phyloP scores from a whole-genome alignment of 2,888 invertebrate genomes.

The Asteroscopus sphinx region DNA sequence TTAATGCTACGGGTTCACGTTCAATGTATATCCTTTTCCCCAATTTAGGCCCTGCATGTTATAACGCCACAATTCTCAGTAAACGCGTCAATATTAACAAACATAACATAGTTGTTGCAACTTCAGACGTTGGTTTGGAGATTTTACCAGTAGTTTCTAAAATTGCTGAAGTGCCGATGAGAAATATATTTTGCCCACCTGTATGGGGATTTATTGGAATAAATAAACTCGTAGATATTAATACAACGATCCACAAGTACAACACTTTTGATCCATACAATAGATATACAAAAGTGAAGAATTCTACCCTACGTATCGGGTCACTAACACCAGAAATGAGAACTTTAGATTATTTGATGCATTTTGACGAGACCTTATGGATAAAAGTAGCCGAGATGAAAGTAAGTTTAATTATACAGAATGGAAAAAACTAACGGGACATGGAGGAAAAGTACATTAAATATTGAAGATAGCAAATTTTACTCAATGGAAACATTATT shows the following conservation, averaged over 20 bases:
- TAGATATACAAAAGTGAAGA: slow-evolving; percentile 83
- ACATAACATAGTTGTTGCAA: slow-evolving; percentile 89
- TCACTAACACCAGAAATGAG: slow-evolving; percentile 86
- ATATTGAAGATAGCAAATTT: too few relatives aligned
- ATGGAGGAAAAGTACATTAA: too few relatives aligned
- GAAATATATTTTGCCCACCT: slow-evolving; percentile 89
- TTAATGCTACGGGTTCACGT: slow-evolving; percentile 85
- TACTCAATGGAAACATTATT: too few relatives aligned
- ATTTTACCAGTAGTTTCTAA: slow-evolving; percentile 78
- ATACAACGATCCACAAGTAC: slow-evolving; percentile 87
- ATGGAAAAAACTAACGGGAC: too few relatives aligned
- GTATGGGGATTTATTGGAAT: slow-evolving; percentile 91
- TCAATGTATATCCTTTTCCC: slow-evolving; percentile 87
- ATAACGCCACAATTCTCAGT: slow-evolving; percentile 87
- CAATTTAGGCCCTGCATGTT: slow-evolving; percentile 89
- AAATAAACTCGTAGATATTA: slow-evolving; percentile 88
- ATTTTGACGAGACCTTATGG: slow-evolving; percentile 80
- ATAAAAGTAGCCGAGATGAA: slow-evolving; percentile 72
- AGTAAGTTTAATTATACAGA: slow-evolving; percentile 65
- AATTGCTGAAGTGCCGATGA: slow-evolving; percentile 80
- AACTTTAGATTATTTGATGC: slow-evolving; percentile 86
- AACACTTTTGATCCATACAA: slow-evolving; percentile 85
- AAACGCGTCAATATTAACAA: slow-evolving; percentile 75
- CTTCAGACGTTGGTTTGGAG: slow-evolving; percentile 89
- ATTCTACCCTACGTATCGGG: slow-evolving; percentile 87